Conservation (phyloP, 2,113 vertebrate species). For the Grallaria varia region DNA sequence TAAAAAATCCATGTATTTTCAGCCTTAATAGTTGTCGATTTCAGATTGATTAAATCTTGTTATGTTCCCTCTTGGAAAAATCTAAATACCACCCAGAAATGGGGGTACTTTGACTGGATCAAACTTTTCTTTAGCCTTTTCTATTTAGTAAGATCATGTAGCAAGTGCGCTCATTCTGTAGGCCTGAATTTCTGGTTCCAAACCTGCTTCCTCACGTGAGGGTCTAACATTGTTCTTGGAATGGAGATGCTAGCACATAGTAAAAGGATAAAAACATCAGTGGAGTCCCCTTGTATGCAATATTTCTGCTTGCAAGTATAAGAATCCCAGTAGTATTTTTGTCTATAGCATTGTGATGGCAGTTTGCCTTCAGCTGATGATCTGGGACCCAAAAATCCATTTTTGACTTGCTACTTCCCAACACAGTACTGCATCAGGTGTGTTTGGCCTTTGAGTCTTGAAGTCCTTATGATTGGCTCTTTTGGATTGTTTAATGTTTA, state of each 20-base stretch:
- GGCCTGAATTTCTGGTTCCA: background rate
- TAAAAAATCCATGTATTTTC: background rate
- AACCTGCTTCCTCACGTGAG: background rate
- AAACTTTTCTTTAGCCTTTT: background rate
- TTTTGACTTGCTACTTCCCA: background rate
- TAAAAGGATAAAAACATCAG: background rate
- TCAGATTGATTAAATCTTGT: background rate
- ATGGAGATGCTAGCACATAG: background rate
- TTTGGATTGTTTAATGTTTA: slow-evolving; percentile 29
- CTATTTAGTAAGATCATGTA: background rate
- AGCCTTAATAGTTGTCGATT: background rate
- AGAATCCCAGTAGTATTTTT: background rate
- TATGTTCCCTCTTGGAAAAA: background rate
- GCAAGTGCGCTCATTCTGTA: background rate
- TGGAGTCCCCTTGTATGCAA: background rate
- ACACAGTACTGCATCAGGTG: background rate
- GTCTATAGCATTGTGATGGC: background rate
- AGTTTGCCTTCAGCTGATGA: background rate
- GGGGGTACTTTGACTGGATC: background rate
- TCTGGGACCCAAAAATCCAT: background rate
- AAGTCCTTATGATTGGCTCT: background rate
- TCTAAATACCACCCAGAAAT: background rate
- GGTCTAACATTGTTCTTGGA: background rate
- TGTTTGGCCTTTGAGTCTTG: background rate
- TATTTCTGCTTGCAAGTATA: background rate